Percentiles rank a stretch among this genome's conserved stretches.
Conservation (phyloP, 2,113 vertebrate genomes). For the human (Homo sapiens) region GRCh38 chr7:12477001-12477500, state of each 20-base stretch:
- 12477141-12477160: not conserved
- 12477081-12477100: not conserved
- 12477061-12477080: not conserved
- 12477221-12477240: not conserved
- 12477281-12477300: not conserved
- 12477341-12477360: not conserved
- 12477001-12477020: slow-evolving; percentile 14
- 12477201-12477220: not conserved
- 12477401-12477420: not conserved
- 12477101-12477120: not conserved
- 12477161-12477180: not conserved
- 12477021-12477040: not conserved
- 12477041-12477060: not conserved
- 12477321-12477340: not conserved
- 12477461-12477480: not conserved
- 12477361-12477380: not conserved
- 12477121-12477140: not conserved
- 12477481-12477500: not conserved
- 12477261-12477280: not conserved
- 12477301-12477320: not conserved
- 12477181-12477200: not conserved
- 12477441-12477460: not conserved
- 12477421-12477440: not conserved
- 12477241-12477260: not conserved
- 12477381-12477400: not conserved